Evolutionary conservation across 2,797 vertebrate species (phyloP), one percentile per base, ranked within the genome.

Genomic region (Petrocephalus sullivani): DNA sequence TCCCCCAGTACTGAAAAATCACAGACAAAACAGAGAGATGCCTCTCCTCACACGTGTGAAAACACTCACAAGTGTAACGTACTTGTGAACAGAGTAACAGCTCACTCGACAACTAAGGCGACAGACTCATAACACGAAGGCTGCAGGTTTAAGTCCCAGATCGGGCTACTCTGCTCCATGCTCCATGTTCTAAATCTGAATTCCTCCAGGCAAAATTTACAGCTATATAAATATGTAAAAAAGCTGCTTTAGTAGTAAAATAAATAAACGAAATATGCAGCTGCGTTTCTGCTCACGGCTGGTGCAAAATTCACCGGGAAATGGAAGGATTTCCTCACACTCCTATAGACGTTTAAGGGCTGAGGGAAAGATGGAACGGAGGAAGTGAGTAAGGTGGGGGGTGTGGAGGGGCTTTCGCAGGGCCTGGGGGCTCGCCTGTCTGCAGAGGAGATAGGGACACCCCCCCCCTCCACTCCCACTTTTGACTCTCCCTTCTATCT

Each of bases 401-500:
- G 67, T 41, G 67, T 12, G 75, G 87, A 51, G 41, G 87, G 56
- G 41, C 86, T 21, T 33, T 95, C 89, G 92, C 92, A 91, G 94
- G 95, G 96, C 96, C 91, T 94, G 92, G 92, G 88, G 95, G 96
- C 95, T 89, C 92, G 94, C 93, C 96, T 96, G 96, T 95, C 94
- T 93, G 92, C 94, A 95, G 92, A 93, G 92, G 91, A 93, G 95
- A 94, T 96, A 96, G 96, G 92, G 94, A 91, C 90, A 90, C 91
- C 94, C 92, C 94, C 92, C 93, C 92, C 93, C 88, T 91, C 89
- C 90, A 87, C 93, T 92, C 90, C 89, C 87, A 60, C 53, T 12
- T 67, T 87, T 93, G 94, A 91, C 92, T 94, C 95, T 93, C 91
- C 91, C 88, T 95, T 94, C 95, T 95, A 97, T 97, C 96, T 96